A percentile compares a stretch with the other conserved stretches of the same genome.
phyloP scores from a whole-genome alignment of 2,888 invertebrate species.

The Margaritifera margaritifera region DNA sequence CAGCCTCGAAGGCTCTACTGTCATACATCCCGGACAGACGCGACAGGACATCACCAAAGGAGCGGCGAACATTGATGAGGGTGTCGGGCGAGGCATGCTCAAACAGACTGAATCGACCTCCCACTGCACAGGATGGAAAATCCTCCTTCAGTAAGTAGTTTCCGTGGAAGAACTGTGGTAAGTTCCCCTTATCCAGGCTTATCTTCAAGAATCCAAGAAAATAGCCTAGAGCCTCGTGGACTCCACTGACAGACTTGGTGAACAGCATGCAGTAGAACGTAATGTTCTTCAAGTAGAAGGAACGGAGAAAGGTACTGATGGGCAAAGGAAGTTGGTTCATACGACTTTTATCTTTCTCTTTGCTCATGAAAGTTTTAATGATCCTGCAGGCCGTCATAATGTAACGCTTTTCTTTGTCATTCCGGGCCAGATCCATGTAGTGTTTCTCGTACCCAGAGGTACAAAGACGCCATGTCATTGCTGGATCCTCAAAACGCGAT shows the following conservation, averaged over 20 bases:
- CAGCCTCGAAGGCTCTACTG: too few species aligned
- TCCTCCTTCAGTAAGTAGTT: constrained; percentile 6
- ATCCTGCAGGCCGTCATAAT: constrained; percentile 43
- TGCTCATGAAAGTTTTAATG: constrained; percentile 27
- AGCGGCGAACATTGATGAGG: too few species aligned
- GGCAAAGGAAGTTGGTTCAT: constrained; percentile 11
- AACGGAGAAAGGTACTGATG: constrained; percentile 21
- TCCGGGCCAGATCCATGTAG: constrained; percentile 33
- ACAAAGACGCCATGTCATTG: constrained; percentile 37
- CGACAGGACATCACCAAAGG: too few species aligned
- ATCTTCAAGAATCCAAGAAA: constrained; percentile 19
- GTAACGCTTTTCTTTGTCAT: constrained; percentile 20
- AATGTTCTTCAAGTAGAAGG: constrained; percentile 39
- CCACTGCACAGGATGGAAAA: too few species aligned
- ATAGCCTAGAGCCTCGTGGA: constrained; percentile 27
- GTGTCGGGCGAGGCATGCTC: too few species aligned
- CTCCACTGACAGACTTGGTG: constrained; percentile 4
- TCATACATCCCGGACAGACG: too few species aligned
- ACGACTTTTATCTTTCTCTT: too few species aligned
- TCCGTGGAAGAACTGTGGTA: constrained; percentile 30
- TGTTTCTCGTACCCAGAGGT: constrained; percentile 44
- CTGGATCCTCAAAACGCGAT: constrained; percentile 12
- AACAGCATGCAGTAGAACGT: constrained; percentile 26
- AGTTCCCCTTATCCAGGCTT: constrained; percentile 11
- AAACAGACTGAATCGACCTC: too few species aligned